Base-by-base conservation (phyloP, 1,140 invertebrate genomes). In the Drosophila pallidifrons region DNA sequence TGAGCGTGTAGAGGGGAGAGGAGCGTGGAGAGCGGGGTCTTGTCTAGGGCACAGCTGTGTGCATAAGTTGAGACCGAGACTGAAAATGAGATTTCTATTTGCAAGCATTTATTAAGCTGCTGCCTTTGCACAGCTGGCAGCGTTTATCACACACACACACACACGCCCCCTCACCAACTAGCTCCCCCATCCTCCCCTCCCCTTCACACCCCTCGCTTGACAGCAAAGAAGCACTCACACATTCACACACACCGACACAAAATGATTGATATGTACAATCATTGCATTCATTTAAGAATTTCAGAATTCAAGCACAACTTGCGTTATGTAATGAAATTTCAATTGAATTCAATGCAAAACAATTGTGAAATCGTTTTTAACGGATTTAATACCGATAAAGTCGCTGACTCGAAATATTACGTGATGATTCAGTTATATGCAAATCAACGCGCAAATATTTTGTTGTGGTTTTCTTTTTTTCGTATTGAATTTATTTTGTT, bases 41-140 rank as follows among this genome's bases (percentile, higher is more conserved):
- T 65, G 70, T 81, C 75, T 87, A 87, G 82, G 83, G 83, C 83
- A 71, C 83, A 87, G 83, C 83, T 87, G 83, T 87, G 77, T 74
- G 68, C 67, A 75, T 73, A 80, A 71, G 51, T 60, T 5, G n/a
- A 46, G 32, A 35, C 57, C 4, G 66, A 66, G 47, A 64, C 51
- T 38, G 60, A 63, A 32, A 69, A 54, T 61, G 59, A 74, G 73
- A 80, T 87, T 88, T 75, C 68, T 74, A 35, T 70, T 65, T 61
- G 52, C 10, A 38, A 10, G 68, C 46, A 74, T 60, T 59, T 41
- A 60, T 46, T 51, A 51, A 76, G 59, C 70, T 55, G 63, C 47
- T 59, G 20, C 20, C 20, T 25, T 25, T 25, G 60, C 41, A 61
- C 80, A 89, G 80, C 85, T 88, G 83, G 80, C 81, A 71, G 55